These are phyloP conservation scores for Phytoseiulus persimilis DNA, from an alignment of 2,888 invertebrate species.

Conservation along the genomic window DNA sequence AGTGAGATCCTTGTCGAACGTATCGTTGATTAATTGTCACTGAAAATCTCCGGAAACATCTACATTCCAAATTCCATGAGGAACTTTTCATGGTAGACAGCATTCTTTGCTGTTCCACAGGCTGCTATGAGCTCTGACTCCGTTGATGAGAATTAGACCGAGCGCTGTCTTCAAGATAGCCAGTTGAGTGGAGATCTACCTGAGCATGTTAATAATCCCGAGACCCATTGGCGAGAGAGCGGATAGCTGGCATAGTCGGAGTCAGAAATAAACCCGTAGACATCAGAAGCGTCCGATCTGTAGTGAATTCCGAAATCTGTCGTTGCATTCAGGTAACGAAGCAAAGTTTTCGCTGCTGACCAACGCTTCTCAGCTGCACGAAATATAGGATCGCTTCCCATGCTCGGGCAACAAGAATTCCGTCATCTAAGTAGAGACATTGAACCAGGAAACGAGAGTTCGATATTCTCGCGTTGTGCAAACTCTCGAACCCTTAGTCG, in stretches of 20 bases:
- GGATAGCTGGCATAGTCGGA: background rate
- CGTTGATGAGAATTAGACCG: background rate
- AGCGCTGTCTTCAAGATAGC: background rate
- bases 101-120: background rate
- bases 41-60: background rate
- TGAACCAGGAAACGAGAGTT: too few species aligned
- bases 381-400: too few species aligned
- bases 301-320: background rate
- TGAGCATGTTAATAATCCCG: background rate
- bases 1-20: constrained; percentile 15
- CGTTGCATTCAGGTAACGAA: background rate
- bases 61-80: background rate
- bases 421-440: too few species aligned
- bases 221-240: background rate
- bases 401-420: too few species aligned
- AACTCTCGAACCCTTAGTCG: too few species aligned
- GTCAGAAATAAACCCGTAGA: background rate
- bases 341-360: background rate
- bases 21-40: background rate
- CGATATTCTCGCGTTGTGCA: too few species aligned
- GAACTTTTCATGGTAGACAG: background rate
- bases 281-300: background rate
- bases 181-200: background rate
- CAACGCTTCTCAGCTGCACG: background rate
- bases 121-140: background rate